A percentile compares a stretch with the other conserved stretches of the same genome.
Evolutionary conservation across 1,140 invertebrate genomes (phyloP).

Genomic region (Tetranychus cinnabarinus): DNA sequence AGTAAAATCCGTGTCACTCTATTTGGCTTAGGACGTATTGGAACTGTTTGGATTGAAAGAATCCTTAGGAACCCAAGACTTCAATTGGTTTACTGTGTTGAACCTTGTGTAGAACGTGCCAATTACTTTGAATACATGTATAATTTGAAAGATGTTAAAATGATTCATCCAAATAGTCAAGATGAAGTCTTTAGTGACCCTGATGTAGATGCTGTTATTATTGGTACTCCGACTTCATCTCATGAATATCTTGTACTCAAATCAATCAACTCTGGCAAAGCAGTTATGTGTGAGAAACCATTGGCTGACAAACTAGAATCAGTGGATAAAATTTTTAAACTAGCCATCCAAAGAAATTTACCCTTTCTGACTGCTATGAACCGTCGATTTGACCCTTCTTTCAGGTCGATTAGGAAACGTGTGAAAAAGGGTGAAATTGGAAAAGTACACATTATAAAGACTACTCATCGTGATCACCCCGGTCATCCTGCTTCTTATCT

Average conservation of each 20-base stretch:
- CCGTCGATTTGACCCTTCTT: not conserved
- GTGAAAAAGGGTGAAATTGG: not conserved
- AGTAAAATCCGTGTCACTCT: constrained; percentile 22
- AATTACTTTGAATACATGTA: constrained; percentile 26
- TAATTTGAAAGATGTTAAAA: constrained; percentile 21
- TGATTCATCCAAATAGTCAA: constrained; percentile 28
- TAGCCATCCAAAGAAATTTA: constrained; percentile 28
- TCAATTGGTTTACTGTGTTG: constrained; percentile 33
- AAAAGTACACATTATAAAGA: not conserved
- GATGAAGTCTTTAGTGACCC: constrained; percentile 29
- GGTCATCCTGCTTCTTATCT: constrained; percentile 29
- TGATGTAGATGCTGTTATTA: constrained; percentile 29
- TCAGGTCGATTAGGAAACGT: not conserved
- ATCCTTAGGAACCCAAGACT: constrained; percentile 27
- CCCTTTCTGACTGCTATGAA: constrained; percentile 27
- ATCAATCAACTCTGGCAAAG: constrained; percentile 29
- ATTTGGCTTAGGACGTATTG: constrained; percentile 34
- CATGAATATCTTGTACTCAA: constrained; percentile 34
- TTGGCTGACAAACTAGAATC: constrained; percentile 30
- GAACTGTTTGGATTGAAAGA: constrained; percentile 33
- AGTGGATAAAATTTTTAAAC: constrained; percentile 31
- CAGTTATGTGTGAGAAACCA: constrained; percentile 46
- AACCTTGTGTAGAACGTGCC: constrained; percentile 26
- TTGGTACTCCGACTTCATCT: constrained; percentile 33
- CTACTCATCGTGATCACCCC: not conserved